phyloP scores from a whole-genome alignment of 2,797 vertebrate species.

The Characodon lateralis region DNA sequence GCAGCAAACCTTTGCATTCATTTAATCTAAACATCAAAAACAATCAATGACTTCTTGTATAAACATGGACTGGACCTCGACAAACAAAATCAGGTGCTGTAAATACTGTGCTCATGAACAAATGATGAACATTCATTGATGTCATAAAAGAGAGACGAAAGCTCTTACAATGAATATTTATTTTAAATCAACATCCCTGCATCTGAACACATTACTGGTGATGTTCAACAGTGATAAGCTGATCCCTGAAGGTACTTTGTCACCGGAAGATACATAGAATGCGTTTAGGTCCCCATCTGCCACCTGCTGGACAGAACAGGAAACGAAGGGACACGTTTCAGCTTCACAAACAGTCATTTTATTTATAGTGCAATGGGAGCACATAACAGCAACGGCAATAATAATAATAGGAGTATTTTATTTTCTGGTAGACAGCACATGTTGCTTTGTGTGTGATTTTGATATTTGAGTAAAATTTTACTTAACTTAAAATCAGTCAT shows the following conservation, averaged over 20 bases:
- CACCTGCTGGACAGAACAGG: conserved; percentile 44
- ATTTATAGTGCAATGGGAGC: neutral
- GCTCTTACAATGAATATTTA: neutral
- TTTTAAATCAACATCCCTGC: neutral
- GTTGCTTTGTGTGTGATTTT: neutral
- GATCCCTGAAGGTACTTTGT: conserved; percentile 3
- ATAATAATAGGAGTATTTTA: neutral
- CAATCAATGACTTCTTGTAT: neutral
- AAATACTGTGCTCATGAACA: neutral
- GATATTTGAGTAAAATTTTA: neutral
- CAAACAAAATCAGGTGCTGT: neutral
- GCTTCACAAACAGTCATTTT: neutral
- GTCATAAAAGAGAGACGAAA: neutral
- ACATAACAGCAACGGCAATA: neutral
- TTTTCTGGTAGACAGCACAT: neutral
- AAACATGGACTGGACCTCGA: neutral
- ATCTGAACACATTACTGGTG: conserved; percentile 1
- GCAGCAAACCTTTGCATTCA: neutral
- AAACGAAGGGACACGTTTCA: conserved; percentile 9
- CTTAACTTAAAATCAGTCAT: neutral
- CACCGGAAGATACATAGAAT: conserved; percentile 11
- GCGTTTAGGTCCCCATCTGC: conserved; percentile 15
- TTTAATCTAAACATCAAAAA: neutral
- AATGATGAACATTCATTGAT: neutral
- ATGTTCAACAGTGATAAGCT: neutral